Base-by-base conservation (phyloP, 2,888 invertebrate species). In the Caenorhabditis doughertyi region DNA sequence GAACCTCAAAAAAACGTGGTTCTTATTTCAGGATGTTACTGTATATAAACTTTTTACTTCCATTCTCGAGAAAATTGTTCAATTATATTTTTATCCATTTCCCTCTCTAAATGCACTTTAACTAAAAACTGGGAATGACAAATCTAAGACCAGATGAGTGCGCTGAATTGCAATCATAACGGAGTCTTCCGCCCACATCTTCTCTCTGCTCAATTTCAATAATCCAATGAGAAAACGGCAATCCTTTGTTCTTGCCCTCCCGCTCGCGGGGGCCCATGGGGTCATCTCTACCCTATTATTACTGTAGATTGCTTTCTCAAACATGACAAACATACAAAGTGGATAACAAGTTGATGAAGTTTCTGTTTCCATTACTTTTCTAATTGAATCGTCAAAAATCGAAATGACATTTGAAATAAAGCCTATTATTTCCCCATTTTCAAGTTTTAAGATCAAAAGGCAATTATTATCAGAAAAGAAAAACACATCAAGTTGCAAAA, bases 171-270 rank as follows among this genome's bases (percentile, higher is more conserved):
- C 79, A 79, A 72, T 79, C 79, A 79, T 79, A 79, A 79, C 72
- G 29, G 23, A 29, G 11, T 74, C 71, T 49, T 32, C 42, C 64
- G 25, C 35, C 70, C 16, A 25, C 53, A 21, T 72, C 27, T 44
- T 60, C 67, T 68, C 53, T 32, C 51, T 58, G 79, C 80, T 80
- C 80, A 73, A 80, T 80, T 80, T 68, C 80, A 68, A 67, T 80
- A 80, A 80, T 80, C 67, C 44, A 80, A 80, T 80, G 55, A 73
- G 65, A 55, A 39, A 47, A 79, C 79, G 79, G 79, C 72, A 56
- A 79, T 79, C 72, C 79, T 79, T 79, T 79, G 79, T 79, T 79
- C 79, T 71, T 71, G 47, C 44, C 49, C 62, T 65, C 60, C 77
- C 62, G 68, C 60, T 42, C 77, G 42, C 67, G 23, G 7, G 25